Evolutionary conservation across 2,797 vertebrate species (phyloP), one percentile per base, ranked within the genome.

Genomic region (Pteronotus mesoamericanus): DNA sequence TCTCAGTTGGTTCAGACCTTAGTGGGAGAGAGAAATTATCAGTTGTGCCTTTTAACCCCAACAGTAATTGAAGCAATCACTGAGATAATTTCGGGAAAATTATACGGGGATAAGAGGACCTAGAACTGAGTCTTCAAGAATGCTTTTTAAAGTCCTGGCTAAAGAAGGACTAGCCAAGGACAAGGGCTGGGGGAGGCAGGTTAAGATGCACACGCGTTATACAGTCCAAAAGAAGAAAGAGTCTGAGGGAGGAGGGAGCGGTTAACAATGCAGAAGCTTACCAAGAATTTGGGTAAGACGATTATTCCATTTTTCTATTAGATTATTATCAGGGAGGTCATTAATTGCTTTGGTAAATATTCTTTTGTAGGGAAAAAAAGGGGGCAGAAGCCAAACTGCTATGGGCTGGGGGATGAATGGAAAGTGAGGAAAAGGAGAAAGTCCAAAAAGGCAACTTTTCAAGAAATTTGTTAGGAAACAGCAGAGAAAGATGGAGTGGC

Each of bases 71-170:
- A 59, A 74, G 34, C n/a, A 37, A 78, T 68, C 24, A 1, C 42
- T 34, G 9, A 86, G 66, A 48, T 16, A 9, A 59, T 74, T 39
- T 83, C 9, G 4, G 53, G 22, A 19, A 94, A 94, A 83, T 75
- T 51, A 83, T 18, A 53, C 9, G 69, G 15, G 37, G 75, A n/a
- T 34, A 71, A 80, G n/a, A 72, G 21, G 87, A 79, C 1, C 53
- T 59, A 85, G 42, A 85, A 89, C n/a, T 34, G 42, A 77, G n/a
- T 51, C 55, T 89, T 64, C 91, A 66, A 89, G 39, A 57, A 55
- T 1, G 2, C 24, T 29, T 11, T 79, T 82, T 32, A 80, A 69
- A 34, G 12, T 53, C 24, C 39, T 32, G 1, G n/a, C 16, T 83
- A 7, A 72, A 90, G 66, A 96, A 77, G 18, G 14, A 66, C 22